phyloP scores from a whole-genome alignment of 1,140 invertebrate species.

The Papilio polytes region DNA sequence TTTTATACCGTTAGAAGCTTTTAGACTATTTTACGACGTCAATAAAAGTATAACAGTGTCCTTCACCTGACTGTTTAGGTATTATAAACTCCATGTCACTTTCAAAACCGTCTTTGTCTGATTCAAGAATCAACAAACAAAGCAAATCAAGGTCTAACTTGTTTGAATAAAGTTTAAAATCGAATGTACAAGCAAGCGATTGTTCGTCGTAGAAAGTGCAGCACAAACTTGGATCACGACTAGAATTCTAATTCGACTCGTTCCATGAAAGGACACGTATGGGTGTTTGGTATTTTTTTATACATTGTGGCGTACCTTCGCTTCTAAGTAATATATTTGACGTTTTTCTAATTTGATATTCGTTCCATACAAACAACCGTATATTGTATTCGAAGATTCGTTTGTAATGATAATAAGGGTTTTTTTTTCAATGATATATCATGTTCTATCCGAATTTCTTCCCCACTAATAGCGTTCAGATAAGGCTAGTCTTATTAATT shows the following conservation, averaged over 20 bases:
- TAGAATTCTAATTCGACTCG: slow-evolving; percentile 66
- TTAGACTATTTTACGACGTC: slow-evolving; percentile 28
- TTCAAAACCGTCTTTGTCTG: slow-evolving; percentile 39
- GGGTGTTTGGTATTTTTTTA: slow-evolving; percentile 40
- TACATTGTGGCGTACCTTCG: slow-evolving; percentile 4
- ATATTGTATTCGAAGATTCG: background rate
- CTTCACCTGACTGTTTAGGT: slow-evolving; percentile 40
- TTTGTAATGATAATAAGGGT: background rate
- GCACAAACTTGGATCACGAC: slow-evolving; percentile 60
- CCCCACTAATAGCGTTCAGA: no score
- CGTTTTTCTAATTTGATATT: background rate
- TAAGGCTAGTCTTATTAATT: no score
- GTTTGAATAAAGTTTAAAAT: slow-evolving; percentile 18
- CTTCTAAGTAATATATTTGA: slow-evolving; percentile 20
- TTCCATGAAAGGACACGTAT: slow-evolving; percentile 54
- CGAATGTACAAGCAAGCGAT: slow-evolving; percentile 46
- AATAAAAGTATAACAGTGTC: slow-evolving; percentile 32
- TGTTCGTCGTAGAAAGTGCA: slow-evolving; percentile 75
- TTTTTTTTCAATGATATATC: background rate
- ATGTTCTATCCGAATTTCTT: no score
- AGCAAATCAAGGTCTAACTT: slow-evolving; percentile 7
- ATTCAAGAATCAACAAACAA: slow-evolving; percentile 24
- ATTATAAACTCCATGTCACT: slow-evolving; percentile 40
- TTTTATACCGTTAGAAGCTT: background rate
- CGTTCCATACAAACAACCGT: background rate